phyloP scores from a whole-genome alignment of 2,797 vertebrate genomes.

The Chloroceryle amazona region DNA sequence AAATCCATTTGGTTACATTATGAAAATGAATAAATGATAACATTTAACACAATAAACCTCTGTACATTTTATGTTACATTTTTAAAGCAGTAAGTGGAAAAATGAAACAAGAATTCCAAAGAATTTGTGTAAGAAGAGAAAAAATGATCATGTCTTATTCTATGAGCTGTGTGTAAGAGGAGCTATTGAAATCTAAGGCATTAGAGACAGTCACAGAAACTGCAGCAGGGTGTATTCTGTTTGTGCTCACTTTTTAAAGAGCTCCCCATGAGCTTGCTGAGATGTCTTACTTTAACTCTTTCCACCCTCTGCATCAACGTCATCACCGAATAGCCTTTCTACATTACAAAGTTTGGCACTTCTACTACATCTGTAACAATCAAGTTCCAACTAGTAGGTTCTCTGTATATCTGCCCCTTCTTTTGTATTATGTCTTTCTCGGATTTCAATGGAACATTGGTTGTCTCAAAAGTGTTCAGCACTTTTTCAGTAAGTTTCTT shows the following conservation, averaged over 20 bases:
- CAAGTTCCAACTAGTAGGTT: not conserved
- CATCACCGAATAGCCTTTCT: not conserved
- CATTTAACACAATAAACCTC: not conserved
- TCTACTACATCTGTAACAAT: not conserved
- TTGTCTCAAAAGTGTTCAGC: not conserved
- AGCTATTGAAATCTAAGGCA: not conserved
- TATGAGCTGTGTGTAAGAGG: not conserved
- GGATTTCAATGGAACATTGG: not conserved
- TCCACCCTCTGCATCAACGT: not conserved
- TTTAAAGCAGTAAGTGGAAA: not conserved
- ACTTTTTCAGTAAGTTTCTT: not conserved
- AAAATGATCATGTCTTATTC: not conserved
- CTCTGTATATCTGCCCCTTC: not conserved
- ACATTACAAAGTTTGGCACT: not conserved
- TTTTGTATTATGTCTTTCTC: not conserved
- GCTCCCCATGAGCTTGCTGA: not conserved
- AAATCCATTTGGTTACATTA: not conserved
- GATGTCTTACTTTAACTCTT: not conserved
- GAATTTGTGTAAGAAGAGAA: not conserved
- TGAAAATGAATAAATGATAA: not conserved
- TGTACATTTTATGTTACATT: not conserved
- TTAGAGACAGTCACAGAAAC: not conserved
- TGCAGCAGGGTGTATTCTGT: not conserved
- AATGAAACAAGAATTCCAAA: not conserved
- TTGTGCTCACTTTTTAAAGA: not conserved